Evolutionary conservation across 2,888 invertebrate genomes (phyloP), one percentile per base, ranked within the genome.

Genomic region (Tetragonula carbonaria): DNA sequence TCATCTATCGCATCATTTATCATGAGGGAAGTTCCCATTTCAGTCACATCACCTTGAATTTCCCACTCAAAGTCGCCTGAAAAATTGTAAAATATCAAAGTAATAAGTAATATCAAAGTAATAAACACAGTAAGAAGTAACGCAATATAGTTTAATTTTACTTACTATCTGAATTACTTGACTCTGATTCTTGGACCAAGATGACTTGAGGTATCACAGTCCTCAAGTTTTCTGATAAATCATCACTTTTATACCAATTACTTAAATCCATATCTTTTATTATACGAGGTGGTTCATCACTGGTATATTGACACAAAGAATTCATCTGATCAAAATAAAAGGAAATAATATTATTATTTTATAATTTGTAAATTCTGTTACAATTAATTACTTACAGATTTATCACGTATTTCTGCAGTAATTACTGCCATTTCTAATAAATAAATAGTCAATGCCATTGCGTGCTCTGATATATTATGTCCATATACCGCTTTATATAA

Each of bases 381-480:
- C 45, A 74, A 53, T 65, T 28, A 75, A 33, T 33, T 53, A 85
- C 91, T 93, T 91, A 95, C 95, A 84, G 95, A 94, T 92, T 95
- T 94, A 75, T 95, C 94, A 33, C 93, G 93, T 76, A 93, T 89
- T 89, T 95, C 94, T 16, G 95, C 94, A 78, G 95, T 95, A 79
- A 95, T 96, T 13, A 98, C 96, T 53, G 98, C 97, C 94, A 98
- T 97, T 94, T 98, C 98, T 84, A 99, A 95, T 80, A 99, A 96
- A 94, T 98, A 98, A 23, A 99, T 96, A 72, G 97, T 96, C 81
- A 99, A 95, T 76, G 98, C 98, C 91, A 99, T 96, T 90, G 98
- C 96, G 94, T 98, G 98, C 95, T 99, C 99, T 70, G 98, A 97
- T 80, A 97, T 96, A 88, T 96, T 96, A 85, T 96, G 96, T 21